These are phyloP conservation scores for Pogonus chalceus DNA, from an alignment of 1,140 invertebrate genomes.

Conservation along the genomic window DNA sequence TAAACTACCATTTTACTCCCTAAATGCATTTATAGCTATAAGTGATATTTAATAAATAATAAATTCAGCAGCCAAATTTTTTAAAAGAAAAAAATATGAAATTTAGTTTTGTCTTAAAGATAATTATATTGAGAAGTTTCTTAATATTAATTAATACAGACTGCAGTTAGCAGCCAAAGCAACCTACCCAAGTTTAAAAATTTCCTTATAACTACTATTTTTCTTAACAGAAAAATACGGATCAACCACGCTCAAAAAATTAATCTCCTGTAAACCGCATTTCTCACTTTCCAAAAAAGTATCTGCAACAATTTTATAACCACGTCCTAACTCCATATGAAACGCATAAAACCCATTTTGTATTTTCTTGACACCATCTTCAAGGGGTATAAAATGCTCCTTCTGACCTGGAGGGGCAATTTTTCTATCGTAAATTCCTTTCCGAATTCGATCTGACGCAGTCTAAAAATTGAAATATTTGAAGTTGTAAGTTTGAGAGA, in stretches of 20 bases:
- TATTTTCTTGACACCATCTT: conserved; percentile 45
- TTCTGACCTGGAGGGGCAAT: conserved; percentile 42
- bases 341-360: conserved; percentile 50
- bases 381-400: conserved; percentile 41
- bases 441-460: conserved; percentile 43
- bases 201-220: conserved; percentile 46
- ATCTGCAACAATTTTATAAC: conserved; percentile 48
- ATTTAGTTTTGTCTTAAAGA: too few species aligned
- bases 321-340: conserved; percentile 44
- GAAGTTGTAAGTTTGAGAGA: too few species aligned
- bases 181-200: conserved; percentile 48
- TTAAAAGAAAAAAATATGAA: too few species aligned
- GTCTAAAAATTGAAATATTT: conserved; percentile 32
- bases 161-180: too few species aligned
- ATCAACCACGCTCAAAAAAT: conserved; percentile 42
- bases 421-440: conserved; percentile 47
- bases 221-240: conserved; percentile 44
- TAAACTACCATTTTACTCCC: too few species aligned
- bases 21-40: too few species aligned
- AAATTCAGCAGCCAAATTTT: too few species aligned
- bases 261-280: conserved; percentile 49
- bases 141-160: too few species aligned
- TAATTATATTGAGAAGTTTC: too few species aligned
- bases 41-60: too few species aligned
- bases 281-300: conserved; percentile 52